Evolutionary conservation across 2,113 vertebrate genomes (phyloP).

Genomic region (Hystrix brachyura): DNA sequence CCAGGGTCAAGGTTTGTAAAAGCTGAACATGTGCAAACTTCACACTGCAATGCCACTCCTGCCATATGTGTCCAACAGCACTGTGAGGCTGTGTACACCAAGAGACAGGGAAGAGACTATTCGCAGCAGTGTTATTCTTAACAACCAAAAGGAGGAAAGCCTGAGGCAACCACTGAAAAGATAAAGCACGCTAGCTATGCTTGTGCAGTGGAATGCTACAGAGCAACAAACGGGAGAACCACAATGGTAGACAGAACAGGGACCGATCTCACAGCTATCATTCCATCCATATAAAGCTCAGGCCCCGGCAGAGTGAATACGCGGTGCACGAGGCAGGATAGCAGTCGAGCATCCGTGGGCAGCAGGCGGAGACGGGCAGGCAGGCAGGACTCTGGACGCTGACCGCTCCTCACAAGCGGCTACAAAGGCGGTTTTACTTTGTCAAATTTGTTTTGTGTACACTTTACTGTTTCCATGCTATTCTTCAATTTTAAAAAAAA

Average conservation of each 20-base stretch:
- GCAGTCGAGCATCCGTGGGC: background rate
- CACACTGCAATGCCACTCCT: background rate
- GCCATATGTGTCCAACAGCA: background rate
- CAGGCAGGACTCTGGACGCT: background rate
- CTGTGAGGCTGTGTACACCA: background rate
- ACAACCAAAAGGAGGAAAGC: constrained; percentile 1
- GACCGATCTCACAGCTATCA: background rate
- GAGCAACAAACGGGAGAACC: background rate
- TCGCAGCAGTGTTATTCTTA: constrained; percentile 3
- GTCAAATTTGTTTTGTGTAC: background rate
- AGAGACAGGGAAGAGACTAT: background rate
- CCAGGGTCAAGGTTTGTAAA: background rate
- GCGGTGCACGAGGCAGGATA: background rate
- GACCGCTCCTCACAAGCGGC: background rate
- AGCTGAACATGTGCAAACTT: background rate
- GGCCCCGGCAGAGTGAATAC: background rate
- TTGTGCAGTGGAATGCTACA: background rate
- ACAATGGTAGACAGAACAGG: background rate
- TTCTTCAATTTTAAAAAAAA: background rate
- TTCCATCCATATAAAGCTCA: background rate
- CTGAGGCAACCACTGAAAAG: background rate
- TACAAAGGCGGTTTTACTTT: background rate
- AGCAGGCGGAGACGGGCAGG: background rate
- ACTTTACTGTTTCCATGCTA: background rate
- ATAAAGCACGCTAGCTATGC: background rate